Evolutionary conservation across 2,888 invertebrate species (phyloP), one percentile per base, ranked within the genome.

Genomic region (Eristalinus aeneus): DNA sequence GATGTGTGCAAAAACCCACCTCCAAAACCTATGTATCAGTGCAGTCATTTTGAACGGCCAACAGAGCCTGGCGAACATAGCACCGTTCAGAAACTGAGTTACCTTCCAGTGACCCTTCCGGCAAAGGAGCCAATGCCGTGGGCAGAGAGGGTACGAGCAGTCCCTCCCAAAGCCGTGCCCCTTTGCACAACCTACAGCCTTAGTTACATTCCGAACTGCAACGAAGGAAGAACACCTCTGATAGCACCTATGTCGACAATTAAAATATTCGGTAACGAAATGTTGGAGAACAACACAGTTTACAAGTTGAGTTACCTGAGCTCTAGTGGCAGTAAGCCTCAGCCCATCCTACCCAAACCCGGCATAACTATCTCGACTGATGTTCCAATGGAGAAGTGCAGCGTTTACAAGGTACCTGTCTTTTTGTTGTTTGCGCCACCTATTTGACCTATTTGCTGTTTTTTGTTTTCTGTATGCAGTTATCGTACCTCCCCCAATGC

Each of bases 401-500:
- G 92, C 1, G 88, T 92, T 1, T 92, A 92, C 54, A 92, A 92
- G 90, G 91, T 91, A 78, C 12, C 3, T 9, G 23, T 16, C 9
- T 36, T 36, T 31, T 3, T 53, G 12, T 0, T 56, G 2, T 11
- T 22, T n/a, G n/a, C n/a, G n/a, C n/a, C n/a, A n/a, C n/a, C n/a
- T n/a, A 27, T 27, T 5, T 23, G n/a, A 22, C 20, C 23, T 36
- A 5, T 39, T 20, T 46, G 2, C 11, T 34, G 3, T 78, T 36
- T 39, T n/a, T 22, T 12, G 5, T 1, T 22, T 54, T 20, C 22
- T 36, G 11, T 64, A 23, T 4, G 9, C 88, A 94, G 94, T 90
- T 94, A 0, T 94, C 94, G 0, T 94, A 93, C 90, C 93, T 94
- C 60, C 95, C 94, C 5, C 94, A 94, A 88, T 94, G 93, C 0